Conservation (phyloP, 2,113 vertebrate species). For the Hemiscyllium ocellatum region DNA sequence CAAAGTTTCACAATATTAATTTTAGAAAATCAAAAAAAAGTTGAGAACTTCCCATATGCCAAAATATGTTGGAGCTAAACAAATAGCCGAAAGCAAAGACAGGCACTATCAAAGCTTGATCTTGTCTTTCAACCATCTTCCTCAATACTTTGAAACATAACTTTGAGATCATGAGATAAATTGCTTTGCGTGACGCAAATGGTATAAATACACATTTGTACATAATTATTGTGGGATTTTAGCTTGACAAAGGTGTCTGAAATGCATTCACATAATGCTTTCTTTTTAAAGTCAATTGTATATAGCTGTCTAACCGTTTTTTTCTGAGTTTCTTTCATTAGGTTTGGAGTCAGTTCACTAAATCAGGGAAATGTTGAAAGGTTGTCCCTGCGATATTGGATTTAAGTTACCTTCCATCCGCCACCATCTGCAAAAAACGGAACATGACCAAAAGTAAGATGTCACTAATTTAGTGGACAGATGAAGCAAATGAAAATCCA, state of each 20-base stretch:
- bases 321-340: neutral
- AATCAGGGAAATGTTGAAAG: neutral
- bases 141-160: neutral
- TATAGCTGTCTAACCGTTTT: neutral
- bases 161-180: neutral
- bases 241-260: neutral
- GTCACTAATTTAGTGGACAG: too few species aligned
- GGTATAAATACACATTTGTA: neutral
- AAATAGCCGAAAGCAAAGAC: neutral
- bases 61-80: neutral
- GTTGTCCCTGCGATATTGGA: neutral
- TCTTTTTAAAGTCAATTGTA: neutral
- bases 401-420: neutral
- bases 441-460: neutral
- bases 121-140: neutral
- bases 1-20: neutral
- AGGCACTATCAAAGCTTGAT: neutral
- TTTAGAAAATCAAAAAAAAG: neutral
- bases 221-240: neutral
- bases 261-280: neutral
- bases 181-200: neutral
- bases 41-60: neutral
- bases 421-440: neutral
- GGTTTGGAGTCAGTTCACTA: neutral
- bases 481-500: too few species aligned